phyloP scores from a whole-genome alignment of 2,888 invertebrate species.

The Nephrotoma flavescens region DNA sequence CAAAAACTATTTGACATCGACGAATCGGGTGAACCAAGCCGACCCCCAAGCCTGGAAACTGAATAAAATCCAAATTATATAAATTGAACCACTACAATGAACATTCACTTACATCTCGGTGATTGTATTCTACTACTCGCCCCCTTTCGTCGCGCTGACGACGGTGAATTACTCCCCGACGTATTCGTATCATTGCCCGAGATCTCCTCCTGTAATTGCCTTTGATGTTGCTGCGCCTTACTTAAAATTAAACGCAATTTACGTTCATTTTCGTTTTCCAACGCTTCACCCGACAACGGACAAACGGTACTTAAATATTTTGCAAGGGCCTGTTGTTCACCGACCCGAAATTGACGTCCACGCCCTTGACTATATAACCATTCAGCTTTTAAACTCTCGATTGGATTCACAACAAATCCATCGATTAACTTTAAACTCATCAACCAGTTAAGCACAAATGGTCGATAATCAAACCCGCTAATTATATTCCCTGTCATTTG shows the following conservation, averaged over 20 bases:
- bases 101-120: slow-evolving; percentile 25
- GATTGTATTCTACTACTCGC: slow-evolving; percentile 31
- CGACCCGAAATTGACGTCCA: slow-evolving; percentile 72
- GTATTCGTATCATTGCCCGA: slow-evolving; percentile 22
- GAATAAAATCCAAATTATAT: slow-evolving; percentile 11
- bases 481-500: slow-evolving; percentile 59
- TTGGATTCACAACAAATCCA: slow-evolving; percentile 75
- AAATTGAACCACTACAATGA: neutral
- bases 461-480: slow-evolving; percentile 83
- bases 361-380: slow-evolving; percentile 93
- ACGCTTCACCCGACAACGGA: slow-evolving; percentile 64
- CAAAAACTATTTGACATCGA: slow-evolving; percentile 55
- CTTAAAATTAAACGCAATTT: slow-evolving; percentile 72
- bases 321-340: slow-evolving; percentile 66
- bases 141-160: slow-evolving; percentile 24
- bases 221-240: slow-evolving; percentile 83
- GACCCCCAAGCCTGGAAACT: slow-evolving; percentile 33
- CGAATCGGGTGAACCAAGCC: slow-evolving; percentile 52
- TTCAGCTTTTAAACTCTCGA: slow-evolving; percentile 86
- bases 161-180: slow-evolving; percentile 30
- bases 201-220: slow-evolving; percentile 61
- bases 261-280: slow-evolving; percentile 75
- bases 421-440: slow-evolving; percentile 76
- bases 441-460: slow-evolving; percentile 89
- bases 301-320: slow-evolving; percentile 74